A percentile compares a stretch with the other conserved stretches of the same genome.
Evolutionary conservation across 2,888 invertebrate species (phyloP).

Genomic region (Papilio gigon): DNA sequence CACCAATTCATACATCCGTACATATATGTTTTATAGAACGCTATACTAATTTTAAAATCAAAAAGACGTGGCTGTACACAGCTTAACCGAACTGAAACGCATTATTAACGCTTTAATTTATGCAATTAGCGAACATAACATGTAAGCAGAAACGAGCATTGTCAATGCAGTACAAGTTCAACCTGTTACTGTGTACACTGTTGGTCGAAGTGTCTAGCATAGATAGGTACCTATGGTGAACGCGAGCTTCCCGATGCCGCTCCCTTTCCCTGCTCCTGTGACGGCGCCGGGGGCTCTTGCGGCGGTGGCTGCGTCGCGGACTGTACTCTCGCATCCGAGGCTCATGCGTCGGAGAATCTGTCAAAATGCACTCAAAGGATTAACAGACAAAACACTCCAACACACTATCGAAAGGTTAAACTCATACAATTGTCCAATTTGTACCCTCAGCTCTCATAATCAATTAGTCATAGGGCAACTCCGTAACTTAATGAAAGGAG

Average conservation of each 20-base stretch:
- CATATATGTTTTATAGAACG: too few relatives aligned
- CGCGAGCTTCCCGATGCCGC: constrained; percentile 47
- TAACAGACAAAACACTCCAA: neutral
- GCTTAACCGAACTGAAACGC: too few relatives aligned
- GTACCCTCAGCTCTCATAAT: constrained; percentile 39
- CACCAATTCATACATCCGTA: too few relatives aligned
- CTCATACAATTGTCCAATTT: neutral
- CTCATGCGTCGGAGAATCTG: constrained; percentile 72
- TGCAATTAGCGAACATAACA: too few relatives aligned
- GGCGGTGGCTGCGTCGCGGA: constrained; percentile 62
- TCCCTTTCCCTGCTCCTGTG: constrained; percentile 54
- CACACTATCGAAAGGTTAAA: neutral
- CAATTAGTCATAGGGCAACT: constrained; percentile 32
- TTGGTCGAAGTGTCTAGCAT: neutral
- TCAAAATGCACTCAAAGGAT: neutral
- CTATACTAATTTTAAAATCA: too few relatives aligned
- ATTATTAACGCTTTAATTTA: too few relatives aligned
- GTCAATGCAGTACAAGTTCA: neutral
- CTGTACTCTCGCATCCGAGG: constrained; percentile 60
- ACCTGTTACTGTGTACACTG: neutral
- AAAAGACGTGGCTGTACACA: too few relatives aligned
- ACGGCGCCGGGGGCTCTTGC: constrained; percentile 61
- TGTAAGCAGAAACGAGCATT: too few relatives aligned
- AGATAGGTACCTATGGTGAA: constrained; percentile 48
- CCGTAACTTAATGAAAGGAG: constrained; percentile 5